Conservation (phyloP, 2,113 vertebrate genomes). For the Colius striatus region DNA sequence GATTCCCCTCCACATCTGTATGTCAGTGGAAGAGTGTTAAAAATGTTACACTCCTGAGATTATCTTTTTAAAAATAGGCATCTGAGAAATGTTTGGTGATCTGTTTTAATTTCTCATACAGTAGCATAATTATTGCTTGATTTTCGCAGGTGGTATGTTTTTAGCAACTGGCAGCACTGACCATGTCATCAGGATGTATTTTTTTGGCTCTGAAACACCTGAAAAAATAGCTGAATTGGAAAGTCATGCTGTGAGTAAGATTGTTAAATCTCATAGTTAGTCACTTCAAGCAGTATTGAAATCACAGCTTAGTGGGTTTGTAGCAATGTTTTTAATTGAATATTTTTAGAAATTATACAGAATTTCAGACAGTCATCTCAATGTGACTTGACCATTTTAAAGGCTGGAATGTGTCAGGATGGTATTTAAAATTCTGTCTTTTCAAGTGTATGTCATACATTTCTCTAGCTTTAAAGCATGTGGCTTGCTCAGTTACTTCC, state of each 20-base stretch:
- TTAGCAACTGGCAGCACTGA: conserved; percentile 96
- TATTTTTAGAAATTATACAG: neutral
- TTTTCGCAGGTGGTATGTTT: conserved; percentile 92
- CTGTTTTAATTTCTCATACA: neutral
- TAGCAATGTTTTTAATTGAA: neutral
- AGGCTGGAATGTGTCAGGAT: neutral
- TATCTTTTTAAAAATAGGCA: neutral
- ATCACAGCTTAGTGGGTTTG: neutral
- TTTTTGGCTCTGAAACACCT: conserved; percentile 90
- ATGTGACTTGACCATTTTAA: neutral
- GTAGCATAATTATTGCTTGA: neutral
- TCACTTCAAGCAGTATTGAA: neutral
- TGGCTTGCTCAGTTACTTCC: neutral
- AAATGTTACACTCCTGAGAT: neutral
- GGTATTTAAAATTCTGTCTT: neutral
- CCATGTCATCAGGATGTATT: conserved; percentile 97
- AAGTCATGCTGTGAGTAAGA: conserved; percentile 88
- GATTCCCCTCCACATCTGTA: neutral
- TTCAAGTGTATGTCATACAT: neutral
- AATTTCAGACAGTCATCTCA: neutral
- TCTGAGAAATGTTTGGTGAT: neutral
- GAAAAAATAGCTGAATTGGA: conserved; percentile 94
- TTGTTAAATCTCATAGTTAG: neutral
- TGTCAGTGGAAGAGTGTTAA: neutral
- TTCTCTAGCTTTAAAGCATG: neutral